phyloP scores from a whole-genome alignment of 1,140 invertebrate species.

The Tribolium madens region DNA sequence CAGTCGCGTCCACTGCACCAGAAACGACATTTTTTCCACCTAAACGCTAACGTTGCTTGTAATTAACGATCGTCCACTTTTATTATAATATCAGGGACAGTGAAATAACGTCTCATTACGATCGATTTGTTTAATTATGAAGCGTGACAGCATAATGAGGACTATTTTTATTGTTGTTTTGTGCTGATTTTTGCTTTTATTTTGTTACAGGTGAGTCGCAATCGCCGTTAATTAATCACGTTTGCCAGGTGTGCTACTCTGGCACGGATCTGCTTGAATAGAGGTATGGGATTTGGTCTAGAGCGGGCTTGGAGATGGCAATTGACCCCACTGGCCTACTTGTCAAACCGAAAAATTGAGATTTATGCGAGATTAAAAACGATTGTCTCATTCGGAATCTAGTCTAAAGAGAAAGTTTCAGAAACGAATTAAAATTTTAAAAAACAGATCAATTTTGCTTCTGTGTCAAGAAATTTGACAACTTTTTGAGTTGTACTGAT shows the following conservation, averaged over 20 bases:
- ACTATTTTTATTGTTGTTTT: not conserved
- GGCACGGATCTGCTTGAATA: not conserved
- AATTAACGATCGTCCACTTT: not conserved
- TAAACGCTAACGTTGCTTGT: not conserved
- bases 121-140: conserved; percentile 22
- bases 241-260: not conserved
- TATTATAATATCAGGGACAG: not conserved
- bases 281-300: not conserved
- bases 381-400: too few species aligned
- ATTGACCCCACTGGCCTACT: not conserved
- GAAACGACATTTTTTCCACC: not conserved
- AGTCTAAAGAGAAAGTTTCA: too few species aligned
- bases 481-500: too few species aligned
- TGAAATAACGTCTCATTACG: not conserved
- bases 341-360: not conserved
- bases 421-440: too few species aligned
- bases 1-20: not conserved
- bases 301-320: not conserved
- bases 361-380: too few species aligned
- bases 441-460: too few species aligned
- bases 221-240: conserved; percentile 7
- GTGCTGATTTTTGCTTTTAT: not conserved
- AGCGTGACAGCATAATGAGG: not conserved
- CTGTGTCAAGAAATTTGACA: too few species aligned
- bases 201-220: conserved; percentile 11